phyloP scores from a whole-genome alignment of 2,888 invertebrate species.

The Danaus chrysippus region DNA sequence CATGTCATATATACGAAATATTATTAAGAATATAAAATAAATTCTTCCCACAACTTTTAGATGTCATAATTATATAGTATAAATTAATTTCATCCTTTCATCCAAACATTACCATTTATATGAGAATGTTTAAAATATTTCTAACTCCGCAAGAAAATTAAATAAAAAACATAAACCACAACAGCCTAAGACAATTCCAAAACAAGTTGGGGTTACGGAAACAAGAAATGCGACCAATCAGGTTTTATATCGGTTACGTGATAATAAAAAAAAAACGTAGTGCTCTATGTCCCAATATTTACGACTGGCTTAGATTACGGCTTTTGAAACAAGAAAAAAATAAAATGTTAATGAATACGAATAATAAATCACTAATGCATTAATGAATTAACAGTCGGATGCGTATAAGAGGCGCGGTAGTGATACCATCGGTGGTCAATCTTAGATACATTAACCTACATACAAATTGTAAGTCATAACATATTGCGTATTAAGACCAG shows the following conservation, averaged over 20 bases:
- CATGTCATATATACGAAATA: no score
- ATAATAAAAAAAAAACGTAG: background rate
- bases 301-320: background rate
- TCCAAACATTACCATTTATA: no score
- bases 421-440: slow-evolving; percentile 43
- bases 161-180: background rate
- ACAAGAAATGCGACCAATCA: background rate
- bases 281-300: background rate
- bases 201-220: background rate
- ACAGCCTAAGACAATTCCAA: background rate
- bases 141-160: no score
- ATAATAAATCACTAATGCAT: background rate
- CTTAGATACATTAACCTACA: slow-evolving; percentile 68
- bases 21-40: no score
- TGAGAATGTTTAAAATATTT: no score
- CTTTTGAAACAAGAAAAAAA: no score
- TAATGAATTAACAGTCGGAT: slow-evolving; percentile 20
- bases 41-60: no score
- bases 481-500: slow-evolving; percentile 63
- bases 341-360: background rate
- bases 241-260: background rate
- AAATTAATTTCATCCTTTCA: no score
- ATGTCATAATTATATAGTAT: no score
- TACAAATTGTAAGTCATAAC: slow-evolving; percentile 58
- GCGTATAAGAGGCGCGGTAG: slow-evolving; percentile 15